Evolutionary conservation across 2,888 invertebrate species (phyloP).

Genomic region (Serripes groenlandicus): DNA sequence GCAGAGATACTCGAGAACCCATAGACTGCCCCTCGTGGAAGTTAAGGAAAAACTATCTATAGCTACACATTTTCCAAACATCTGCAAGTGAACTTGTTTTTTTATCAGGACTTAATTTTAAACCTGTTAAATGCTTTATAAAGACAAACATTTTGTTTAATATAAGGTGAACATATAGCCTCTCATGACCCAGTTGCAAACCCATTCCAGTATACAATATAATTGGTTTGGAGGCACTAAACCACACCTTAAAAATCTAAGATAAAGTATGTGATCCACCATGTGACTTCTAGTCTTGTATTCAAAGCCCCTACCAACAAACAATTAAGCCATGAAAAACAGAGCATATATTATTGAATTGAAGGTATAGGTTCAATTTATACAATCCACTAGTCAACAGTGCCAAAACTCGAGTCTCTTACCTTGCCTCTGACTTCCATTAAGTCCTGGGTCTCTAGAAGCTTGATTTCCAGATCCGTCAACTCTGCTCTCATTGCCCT

Average conservation of each 20-base stretch:
- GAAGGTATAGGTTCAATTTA: background rate
- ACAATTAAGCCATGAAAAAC: background rate
- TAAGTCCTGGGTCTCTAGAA: background rate
- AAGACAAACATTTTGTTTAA: too few species aligned
- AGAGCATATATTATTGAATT: background rate
- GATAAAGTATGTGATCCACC: background rate
- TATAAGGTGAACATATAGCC: too few species aligned
- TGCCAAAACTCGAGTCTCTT: background rate
- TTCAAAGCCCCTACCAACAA: background rate
- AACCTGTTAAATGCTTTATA: too few species aligned
- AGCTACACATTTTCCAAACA: too few species aligned
- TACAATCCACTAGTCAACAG: background rate
- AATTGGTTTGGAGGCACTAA: too few species aligned
- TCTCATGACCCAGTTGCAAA: too few species aligned
- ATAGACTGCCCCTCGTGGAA: too few species aligned
- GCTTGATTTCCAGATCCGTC: background rate
- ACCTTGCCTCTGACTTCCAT: background rate
- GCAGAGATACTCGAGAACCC: too few species aligned
- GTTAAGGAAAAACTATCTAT: too few species aligned
- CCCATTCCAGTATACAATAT: too few species aligned
- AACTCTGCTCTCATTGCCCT: background rate
- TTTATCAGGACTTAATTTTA: too few species aligned
- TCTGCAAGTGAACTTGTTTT: too few species aligned
- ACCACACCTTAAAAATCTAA: background rate
- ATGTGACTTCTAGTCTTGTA: background rate